These are phyloP conservation scores for Yoshiicerus persimilis DNA, from an alignment of 1,140 invertebrate species.

Conservation along the genomic window DNA sequence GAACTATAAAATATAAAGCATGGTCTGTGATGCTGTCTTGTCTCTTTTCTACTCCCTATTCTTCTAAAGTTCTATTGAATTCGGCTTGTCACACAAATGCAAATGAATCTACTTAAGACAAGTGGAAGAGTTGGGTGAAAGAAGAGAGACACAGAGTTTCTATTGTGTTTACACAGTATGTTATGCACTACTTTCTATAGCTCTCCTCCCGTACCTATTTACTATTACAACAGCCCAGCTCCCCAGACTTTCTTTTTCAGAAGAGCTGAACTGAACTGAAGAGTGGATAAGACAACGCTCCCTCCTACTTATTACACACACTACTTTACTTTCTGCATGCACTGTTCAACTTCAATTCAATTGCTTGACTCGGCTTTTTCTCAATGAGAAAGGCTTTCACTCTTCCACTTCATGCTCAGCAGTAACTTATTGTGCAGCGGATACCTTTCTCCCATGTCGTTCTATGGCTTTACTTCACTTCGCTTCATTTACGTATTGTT, in stretches of 20 bases:
- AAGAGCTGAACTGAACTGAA: not conserved
- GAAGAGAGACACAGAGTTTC: not conserved
- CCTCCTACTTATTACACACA: not conserved
- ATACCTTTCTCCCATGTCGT: not conserved
- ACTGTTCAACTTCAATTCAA: not conserved
- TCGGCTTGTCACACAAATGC: conserved; percentile 27
- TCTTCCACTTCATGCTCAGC: not conserved
- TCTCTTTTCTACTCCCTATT: not conserved
- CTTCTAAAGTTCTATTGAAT: conserved; percentile 17
- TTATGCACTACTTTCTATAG: not conserved
- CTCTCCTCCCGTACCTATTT: not conserved
- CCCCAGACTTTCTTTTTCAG: not conserved
- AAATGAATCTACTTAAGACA: conserved; percentile 33
- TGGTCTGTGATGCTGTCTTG: not conserved
- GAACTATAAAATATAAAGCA: not conserved
- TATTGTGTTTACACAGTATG: conserved; percentile 1
- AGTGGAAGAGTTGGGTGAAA: conserved; percentile 6
- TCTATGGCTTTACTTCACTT: not conserved
- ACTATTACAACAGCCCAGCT: not conserved
- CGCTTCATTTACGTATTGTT: not conserved
- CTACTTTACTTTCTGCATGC: not conserved
- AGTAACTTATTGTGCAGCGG: not conserved
- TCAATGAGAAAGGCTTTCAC: conserved; percentile 2
- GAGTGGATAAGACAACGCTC: not conserved
- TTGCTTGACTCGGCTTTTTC: not conserved